Evolutionary conservation across 2,113 vertebrate genomes (phyloP), one percentile per base, ranked within the genome.

Genomic region (cat (Felis catus)): DNA sequence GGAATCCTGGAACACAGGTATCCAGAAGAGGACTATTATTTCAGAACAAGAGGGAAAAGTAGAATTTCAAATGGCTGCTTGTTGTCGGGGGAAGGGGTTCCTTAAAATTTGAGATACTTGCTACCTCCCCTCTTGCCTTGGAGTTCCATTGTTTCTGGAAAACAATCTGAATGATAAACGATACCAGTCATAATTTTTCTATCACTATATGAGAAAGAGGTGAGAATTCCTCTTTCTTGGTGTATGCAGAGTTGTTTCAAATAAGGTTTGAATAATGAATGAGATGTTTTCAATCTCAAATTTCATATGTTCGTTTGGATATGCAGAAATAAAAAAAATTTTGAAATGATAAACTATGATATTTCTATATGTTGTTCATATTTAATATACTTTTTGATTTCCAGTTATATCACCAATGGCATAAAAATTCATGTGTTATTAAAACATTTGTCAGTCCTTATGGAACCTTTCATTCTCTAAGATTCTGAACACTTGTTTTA

Each of bases 391-490:
- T 97, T 97, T 98, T 94, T 92, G 92, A 95, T 96, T 97, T 93
- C 95, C 71, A 97, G 92, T 97, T 97, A 95, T 97, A 98, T 98
- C 95, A 97, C 92, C 97, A 94, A 92, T 98, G 96, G 84, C 90
- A 97, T 97, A 98, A 97, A 97, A 98, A 97, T 97, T 96, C 98
- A 93, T 80, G 90, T 95, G 96, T 98, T 98, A 98, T 98, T 98
- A 98, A 98, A 98, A 95, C 97, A 97, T 98, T 98, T 98, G 96
- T 98, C 96, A 98, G 93, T 94, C 87, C 88, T 97, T 92, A 97
- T 96, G 94, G 97, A 96, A 83, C 66, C 94, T 95, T 97, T 98
- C 96, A 89, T 93, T 97, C 53, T 88, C 92, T 93, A 66, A 33
- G 65, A 88, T 96, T 97, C 93, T 84, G 71, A 97, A 81, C 84